phyloP scores from a whole-genome alignment of 2,113 vertebrate genomes.

The Hippocampus comes region DNA sequence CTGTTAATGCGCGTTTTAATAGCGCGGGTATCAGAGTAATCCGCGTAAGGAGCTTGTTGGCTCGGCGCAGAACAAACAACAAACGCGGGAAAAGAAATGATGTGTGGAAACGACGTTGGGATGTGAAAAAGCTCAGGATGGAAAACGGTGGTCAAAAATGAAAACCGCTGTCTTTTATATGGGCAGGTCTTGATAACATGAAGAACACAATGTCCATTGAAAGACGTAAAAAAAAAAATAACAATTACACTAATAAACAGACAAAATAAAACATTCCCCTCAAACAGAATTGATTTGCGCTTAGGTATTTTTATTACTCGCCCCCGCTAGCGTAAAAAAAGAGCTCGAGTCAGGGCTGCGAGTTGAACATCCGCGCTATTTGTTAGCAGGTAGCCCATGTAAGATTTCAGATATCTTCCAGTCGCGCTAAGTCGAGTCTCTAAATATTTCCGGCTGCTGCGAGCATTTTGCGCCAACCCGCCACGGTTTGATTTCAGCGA shows the following conservation, averaged over 20 bases:
- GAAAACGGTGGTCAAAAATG: background rate
- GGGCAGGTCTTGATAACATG: too few relatives aligned
- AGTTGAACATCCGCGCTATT: too few relatives aligned
- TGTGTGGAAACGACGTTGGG: background rate
- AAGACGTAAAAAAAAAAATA: background rate
- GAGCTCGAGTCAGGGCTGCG: too few relatives aligned
- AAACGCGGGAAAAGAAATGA: background rate
- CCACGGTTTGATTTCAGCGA: too few relatives aligned
- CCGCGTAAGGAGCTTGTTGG: slow-evolving; percentile 24
- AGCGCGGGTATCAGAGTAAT: slow-evolving; percentile 41
- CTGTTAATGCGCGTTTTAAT: slow-evolving; percentile 50
- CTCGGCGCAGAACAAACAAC: slow-evolving; percentile 4
- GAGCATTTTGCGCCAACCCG: too few relatives aligned
- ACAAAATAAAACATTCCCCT: background rate
- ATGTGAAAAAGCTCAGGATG: background rate
- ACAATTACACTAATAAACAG: background rate
- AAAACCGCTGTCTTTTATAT: background rate
- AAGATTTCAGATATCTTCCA: too few relatives aligned
- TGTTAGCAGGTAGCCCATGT: too few relatives aligned
- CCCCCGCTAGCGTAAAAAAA: too few relatives aligned
- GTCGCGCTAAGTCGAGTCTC: too few relatives aligned
- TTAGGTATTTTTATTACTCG: background rate
- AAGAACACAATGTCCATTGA: too few relatives aligned
- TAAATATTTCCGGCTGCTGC: too few relatives aligned
- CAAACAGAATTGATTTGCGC: background rate